Base-by-base conservation (phyloP, 2,797 vertebrate species). In the Bufotes viridis region DNA sequence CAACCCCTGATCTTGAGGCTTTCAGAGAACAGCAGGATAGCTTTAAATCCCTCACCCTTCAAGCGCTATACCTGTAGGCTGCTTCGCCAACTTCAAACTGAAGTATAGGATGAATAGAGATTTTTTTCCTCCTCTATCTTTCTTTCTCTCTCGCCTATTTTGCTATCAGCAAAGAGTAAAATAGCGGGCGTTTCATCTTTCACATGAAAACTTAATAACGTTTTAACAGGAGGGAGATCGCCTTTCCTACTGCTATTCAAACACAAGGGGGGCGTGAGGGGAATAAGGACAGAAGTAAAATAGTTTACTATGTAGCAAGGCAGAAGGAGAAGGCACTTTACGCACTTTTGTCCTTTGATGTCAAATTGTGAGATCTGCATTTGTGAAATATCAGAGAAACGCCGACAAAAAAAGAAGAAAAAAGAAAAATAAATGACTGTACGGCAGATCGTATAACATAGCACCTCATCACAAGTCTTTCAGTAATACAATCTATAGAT, bases 121-220 rank as follows among this genome's bases (percentile, higher is more conserved):
- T 89, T 87, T 84, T 84, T 60, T 34, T 58, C n/a, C 57, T 34
- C 63, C 76, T 58, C 80, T 85, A 63, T 78, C 83, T 85, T 61
- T 63, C 51, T 83, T 70, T 67, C 63, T 84, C 70, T 82, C 63
- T 87, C 81, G 78, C 81, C 85, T 87, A 89, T 89, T 87, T 85
- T 87, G 75, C 85, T 87, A 89, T 89, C 88, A 80, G 63, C 85
- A 87, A 84, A 72, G 88, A 89, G 85, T 78, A 87, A 89, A 89
- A 89, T 78, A 89, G 88, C 87, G 70, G 75, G 85, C 34, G 88
- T 83, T 84, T 89, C 79, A 89, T 84, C 88, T 89, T 89, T 87
- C 88, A 89, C 88, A 89, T 89, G 85, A 89, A 89, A 89, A 89
- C 88, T 89, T 87, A 89, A 89, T 89, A 89, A 87, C 82, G 69